A percentile compares a stretch with the other conserved stretches of the same genome.
Conservation (phyloP, 2,888 invertebrate species). For the Deilephila elpenor region DNA sequence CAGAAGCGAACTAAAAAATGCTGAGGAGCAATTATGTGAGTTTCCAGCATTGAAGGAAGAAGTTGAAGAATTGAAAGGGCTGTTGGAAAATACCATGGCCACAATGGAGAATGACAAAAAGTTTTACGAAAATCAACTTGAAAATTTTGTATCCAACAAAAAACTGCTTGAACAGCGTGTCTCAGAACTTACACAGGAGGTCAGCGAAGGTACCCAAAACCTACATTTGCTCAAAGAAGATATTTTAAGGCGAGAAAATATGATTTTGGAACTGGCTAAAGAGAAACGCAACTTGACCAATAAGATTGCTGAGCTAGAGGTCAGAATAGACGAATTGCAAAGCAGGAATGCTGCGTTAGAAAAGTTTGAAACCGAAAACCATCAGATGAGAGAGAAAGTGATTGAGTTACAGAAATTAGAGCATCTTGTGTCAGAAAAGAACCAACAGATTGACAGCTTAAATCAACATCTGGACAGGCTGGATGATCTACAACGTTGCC, state of each 20-base stretch:
- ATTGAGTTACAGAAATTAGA: slow-evolving; percentile 79
- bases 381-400: slow-evolving; percentile 78
- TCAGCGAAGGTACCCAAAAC: slow-evolving; percentile 81
- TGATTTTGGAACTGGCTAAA: slow-evolving; percentile 84
- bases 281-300: slow-evolving; percentile 83
- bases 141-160: slow-evolving; percentile 81
- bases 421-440: slow-evolving; percentile 83
- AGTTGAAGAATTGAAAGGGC: slow-evolving; percentile 75
- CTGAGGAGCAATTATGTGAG: slow-evolving; percentile 82
- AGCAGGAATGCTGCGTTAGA: slow-evolving; percentile 70
- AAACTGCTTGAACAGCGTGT: slow-evolving; percentile 83
- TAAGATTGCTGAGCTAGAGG: slow-evolving; percentile 76
- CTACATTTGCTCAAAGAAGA: slow-evolving; percentile 83
- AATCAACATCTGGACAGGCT: slow-evolving; percentile 80
- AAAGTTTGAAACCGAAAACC: slow-evolving; percentile 71
- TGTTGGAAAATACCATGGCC: slow-evolving; percentile 79
- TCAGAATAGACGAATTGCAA: slow-evolving; percentile 78
- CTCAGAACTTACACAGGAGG: slow-evolving; percentile 82
- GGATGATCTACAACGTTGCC: slow-evolving; percentile 78
- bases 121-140: slow-evolving; percentile 84
- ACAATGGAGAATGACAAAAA: slow-evolving; percentile 83
- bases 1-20: slow-evolving; percentile 80
- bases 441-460: slow-evolving; percentile 80
- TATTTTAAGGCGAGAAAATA: slow-evolving; percentile 82
- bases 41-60: slow-evolving; percentile 80